phyloP scores from a whole-genome alignment of 30 jellyfish, hydroid and myxozoan genomes.

The Hydra vulgaris region DNA sequence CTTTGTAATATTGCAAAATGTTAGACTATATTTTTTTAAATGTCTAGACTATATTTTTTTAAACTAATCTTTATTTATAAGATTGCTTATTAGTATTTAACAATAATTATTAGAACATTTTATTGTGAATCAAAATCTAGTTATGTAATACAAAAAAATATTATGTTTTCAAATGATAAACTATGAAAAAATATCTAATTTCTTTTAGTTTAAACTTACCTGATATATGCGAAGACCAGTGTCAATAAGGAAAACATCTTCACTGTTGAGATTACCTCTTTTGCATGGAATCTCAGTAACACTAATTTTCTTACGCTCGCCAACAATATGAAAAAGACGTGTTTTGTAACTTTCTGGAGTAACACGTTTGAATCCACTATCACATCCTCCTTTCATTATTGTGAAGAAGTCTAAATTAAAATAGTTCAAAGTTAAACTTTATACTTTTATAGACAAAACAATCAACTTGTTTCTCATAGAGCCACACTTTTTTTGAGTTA shows the following conservation, averaged over 20 bases:
- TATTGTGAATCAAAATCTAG: too few relatives aligned
- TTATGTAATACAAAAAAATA: too few relatives aligned
- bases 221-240: slow-evolving; percentile 59
- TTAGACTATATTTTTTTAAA: too few relatives aligned
- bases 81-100: too few relatives aligned
- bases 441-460: background rate
- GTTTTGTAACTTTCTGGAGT: slow-evolving; percentile 84
- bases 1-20: too few relatives aligned
- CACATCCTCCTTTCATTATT: slow-evolving; percentile 44
- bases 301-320: slow-evolving; percentile 49
- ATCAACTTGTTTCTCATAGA: background rate
- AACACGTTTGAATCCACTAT: slow-evolving; percentile 88
- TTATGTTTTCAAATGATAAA: too few relatives aligned
- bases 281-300: slow-evolving; percentile 78
- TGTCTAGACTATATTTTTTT: too few relatives aligned
- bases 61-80: too few relatives aligned
- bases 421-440: background rate
- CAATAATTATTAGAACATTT: too few relatives aligned
- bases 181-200: too few relatives aligned
- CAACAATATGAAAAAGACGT: slow-evolving; percentile 71
- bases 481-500: background rate
- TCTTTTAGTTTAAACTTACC: too few relatives aligned
- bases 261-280: slow-evolving; percentile 87
- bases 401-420: slow-evolving; percentile 14
- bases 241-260: slow-evolving; percentile 89